Percentiles rank a stretch among this genome's conserved stretches.
Evolutionary conservation across 2,888 invertebrate species (phyloP).

Genomic region (Caenorhabditis doughertyi): DNA sequence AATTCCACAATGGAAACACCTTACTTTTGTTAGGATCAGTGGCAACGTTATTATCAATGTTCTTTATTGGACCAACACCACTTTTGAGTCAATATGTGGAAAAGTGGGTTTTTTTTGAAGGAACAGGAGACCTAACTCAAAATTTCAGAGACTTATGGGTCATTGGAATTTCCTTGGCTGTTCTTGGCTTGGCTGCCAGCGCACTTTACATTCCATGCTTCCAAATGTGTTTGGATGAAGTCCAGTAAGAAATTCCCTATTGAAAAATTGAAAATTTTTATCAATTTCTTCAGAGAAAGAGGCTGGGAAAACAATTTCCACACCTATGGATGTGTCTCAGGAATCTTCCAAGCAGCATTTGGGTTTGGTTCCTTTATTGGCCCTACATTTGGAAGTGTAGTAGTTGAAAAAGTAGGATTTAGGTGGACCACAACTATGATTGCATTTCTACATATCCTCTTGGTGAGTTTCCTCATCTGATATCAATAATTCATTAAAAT

Average conservation of each 20-base stretch:
- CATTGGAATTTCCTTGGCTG: constrained; percentile 86
- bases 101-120: constrained; percentile 30
- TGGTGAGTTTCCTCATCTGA: constrained; percentile 59
- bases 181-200: constrained; percentile 91
- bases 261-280: not conserved
- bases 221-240: constrained; percentile 89
- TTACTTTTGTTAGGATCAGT: constrained; percentile 81
- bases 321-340: constrained; percentile 93
- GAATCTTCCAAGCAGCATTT: constrained; percentile 93
- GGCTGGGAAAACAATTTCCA: constrained; percentile 90
- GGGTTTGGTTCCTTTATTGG: constrained; percentile 87
- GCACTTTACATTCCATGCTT: constrained; percentile 92
- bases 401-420: constrained; percentile 82
- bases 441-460: constrained; percentile 73
- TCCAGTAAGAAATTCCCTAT: constrained; percentile 86
- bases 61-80: constrained; percentile 82
- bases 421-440: constrained; percentile 82
- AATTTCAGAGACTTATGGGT: constrained; percentile 83
- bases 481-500: not conserved
- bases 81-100: constrained; percentile 65
- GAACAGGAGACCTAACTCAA: too few relatives aligned
- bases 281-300: constrained; percentile 81
- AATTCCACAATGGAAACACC: constrained; percentile 68
- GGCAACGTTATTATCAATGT: constrained; percentile 79
- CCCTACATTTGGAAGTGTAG: constrained; percentile 81